These are phyloP conservation scores for Steinernema feltiae DNA, from an alignment of 1,140 invertebrate species.

Conservation along the genomic window DNA sequence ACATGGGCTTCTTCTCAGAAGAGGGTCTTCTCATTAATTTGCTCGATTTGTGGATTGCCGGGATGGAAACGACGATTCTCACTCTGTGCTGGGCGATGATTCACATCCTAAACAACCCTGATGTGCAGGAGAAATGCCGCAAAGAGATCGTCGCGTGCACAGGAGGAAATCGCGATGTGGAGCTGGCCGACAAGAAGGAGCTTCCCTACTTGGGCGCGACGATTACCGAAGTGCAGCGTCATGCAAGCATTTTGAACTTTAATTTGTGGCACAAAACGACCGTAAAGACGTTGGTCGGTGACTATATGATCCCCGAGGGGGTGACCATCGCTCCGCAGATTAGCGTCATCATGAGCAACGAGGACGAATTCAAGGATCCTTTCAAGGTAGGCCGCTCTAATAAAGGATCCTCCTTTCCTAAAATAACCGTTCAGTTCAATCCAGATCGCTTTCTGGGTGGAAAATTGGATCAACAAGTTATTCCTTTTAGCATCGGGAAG, in stretches of 20 bases:
- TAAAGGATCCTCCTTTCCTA: not conserved
- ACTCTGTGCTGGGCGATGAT: slow-evolving; percentile 41
- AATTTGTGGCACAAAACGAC: slow-evolving; percentile 48
- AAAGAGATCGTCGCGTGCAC: slow-evolving; percentile 15
- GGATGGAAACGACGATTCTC: slow-evolving; percentile 40
- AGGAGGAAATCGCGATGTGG: slow-evolving; percentile 14
- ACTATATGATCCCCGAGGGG: slow-evolving; percentile 28
- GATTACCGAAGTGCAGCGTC: slow-evolving; percentile 44
- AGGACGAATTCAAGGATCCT: slow-evolving; percentile 14
- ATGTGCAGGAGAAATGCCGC: slow-evolving; percentile 16
- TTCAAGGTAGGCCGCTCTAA: not conserved
- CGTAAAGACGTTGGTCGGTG: slow-evolving; percentile 31
- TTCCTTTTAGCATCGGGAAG: slow-evolving; percentile 34
- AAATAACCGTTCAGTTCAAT: slow-evolving; percentile 7
- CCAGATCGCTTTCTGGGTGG: slow-evolving; percentile 8
- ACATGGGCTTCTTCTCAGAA: slow-evolving; percentile 24
- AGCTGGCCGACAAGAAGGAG: slow-evolving; percentile 21
- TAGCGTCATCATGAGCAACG: slow-evolving; percentile 25
- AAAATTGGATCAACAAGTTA: slow-evolving; percentile 24
- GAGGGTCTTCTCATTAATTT: slow-evolving; percentile 13
- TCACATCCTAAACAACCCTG: slow-evolving; percentile 24
- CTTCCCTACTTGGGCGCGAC: slow-evolving; percentile 16
- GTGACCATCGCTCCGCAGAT: slow-evolving; percentile 23
- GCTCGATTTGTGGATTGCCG: slow-evolving; percentile 32
- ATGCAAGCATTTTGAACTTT: slow-evolving; percentile 47